phyloP scores from a whole-genome alignment of 2,113 vertebrate species.

The Phalacrocorax pelagicus region DNA sequence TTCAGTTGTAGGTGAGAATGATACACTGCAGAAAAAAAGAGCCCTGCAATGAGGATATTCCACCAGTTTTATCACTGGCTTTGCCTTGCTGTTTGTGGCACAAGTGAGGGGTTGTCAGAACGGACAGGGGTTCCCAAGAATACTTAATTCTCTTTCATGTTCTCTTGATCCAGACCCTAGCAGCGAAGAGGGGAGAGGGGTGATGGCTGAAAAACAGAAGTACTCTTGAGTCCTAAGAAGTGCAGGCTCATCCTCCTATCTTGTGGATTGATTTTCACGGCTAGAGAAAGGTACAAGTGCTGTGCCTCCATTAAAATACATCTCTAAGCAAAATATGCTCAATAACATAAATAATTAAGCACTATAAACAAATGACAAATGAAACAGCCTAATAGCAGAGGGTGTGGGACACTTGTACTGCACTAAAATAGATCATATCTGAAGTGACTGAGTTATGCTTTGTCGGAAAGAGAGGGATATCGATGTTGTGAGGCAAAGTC shows the following conservation, averaged over 20 bases:
- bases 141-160: background rate
- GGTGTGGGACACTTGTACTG: background rate
- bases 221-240: background rate
- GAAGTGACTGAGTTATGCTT: background rate
- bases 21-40: background rate
- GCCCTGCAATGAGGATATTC: rapidly evolving
- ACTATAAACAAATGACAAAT: background rate
- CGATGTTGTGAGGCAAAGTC: background rate
- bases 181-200: background rate
- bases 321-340: background rate
- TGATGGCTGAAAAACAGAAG: background rate
- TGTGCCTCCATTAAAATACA: background rate
- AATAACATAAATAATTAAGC: slow-evolving; percentile 40
- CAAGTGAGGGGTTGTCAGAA: background rate
- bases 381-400: slow-evolving; percentile 26
- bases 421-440: slow-evolving; percentile 17
- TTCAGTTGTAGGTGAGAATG: background rate
- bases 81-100: background rate
- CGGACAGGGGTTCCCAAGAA: background rate
- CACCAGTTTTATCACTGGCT: background rate
- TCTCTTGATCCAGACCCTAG: background rate
- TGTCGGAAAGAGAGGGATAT: background rate
- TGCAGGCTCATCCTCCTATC: background rate
- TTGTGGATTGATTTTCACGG: background rate
- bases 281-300: background rate